Base-by-base conservation (phyloP, 2,888 invertebrate genomes). In the Megalurothrips usitatus region DNA sequence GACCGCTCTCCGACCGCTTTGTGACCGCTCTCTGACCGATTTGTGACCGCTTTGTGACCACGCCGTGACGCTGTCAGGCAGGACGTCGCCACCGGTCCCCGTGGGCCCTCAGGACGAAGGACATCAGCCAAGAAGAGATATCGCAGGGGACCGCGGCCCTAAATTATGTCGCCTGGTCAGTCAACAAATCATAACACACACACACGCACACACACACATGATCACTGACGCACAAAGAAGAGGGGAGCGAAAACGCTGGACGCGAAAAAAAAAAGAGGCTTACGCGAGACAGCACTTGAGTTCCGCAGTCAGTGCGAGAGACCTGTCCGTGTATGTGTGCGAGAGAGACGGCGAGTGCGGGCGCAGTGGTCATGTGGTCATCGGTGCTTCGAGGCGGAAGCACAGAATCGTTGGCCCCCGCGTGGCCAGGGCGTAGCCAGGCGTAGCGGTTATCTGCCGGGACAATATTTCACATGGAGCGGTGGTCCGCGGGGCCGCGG, bases 351-450 rank as follows among this genome's bases (percentile, higher is more conserved):
- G n/a, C n/a, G n/a, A n/a, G n/a, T n/a, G n/a, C n/a, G n/a, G n/a
- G 58, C 10, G 68, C 23, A 1, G 68, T 75, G 68, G 68, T 43
- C 34, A 43, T 43, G 68, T 26, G 68, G 68, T 75, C 68, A 75
- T 75, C 68, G 68, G 68, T 75, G 68, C 68, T 75, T 75, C 68
- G 68, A 75, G 68, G 23, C 68, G 68, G 68, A 75, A 75, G 68
- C 68, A 10, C 68, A 75, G 23, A 75, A 75, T 75, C 68, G 68
- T 26, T 26, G 68, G 26, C 68, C 68, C 12, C 68, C n/a, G 23
- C 23, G 23, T 17, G 58, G 6, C 58, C 19, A 6, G 3, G 34
- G 34, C 34, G 34, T 43, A 43, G 34, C 34, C 34, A 43, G 34
- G 34, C 34, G 34, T 43, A 43, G 19, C 58, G 23, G 68, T 75